phyloP scores from a whole-genome alignment of 2,888 invertebrate genomes.

The Troides helena region DNA sequence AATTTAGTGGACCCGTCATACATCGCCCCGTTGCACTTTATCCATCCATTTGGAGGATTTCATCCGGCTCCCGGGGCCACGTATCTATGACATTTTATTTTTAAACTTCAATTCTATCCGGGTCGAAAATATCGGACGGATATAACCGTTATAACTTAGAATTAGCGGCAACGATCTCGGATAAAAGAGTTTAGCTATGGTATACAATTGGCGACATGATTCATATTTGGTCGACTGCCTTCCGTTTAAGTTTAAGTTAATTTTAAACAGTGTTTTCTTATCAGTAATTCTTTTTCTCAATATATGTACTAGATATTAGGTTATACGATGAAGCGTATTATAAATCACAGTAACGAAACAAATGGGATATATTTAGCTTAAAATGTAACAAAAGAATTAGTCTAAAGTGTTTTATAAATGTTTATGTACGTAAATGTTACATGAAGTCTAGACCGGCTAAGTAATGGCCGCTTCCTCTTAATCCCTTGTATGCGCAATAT shows the following conservation, averaged over 20 bases:
- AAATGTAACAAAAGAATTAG: too few species aligned
- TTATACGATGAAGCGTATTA: too few species aligned
- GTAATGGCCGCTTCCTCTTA: constrained; percentile 45
- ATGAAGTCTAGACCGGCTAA: constrained; percentile 38
- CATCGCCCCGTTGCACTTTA: constrained; percentile 34
- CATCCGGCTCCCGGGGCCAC: constrained; percentile 23
- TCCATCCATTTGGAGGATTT: constrained; percentile 40
- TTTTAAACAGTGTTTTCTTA: too few species aligned
- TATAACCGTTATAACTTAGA: constrained; percentile 38
- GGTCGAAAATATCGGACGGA: constrained; percentile 34
- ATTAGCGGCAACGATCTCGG: constrained; percentile 50
- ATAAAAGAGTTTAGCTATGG: constrained; percentile 48
- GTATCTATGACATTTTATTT: constrained; percentile 26
- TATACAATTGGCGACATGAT: background rate
- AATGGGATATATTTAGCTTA: too few species aligned
- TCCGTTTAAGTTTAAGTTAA: too few species aligned
- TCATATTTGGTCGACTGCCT: too few species aligned
- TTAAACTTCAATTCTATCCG: constrained; percentile 34
- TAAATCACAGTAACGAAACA: too few species aligned
- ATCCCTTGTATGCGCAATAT: constrained; percentile 29
- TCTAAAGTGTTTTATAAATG: too few species aligned
- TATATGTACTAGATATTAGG: too few species aligned
- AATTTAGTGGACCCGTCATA: constrained; percentile 25
- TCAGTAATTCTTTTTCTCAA: too few species aligned
- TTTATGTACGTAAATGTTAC: too few species aligned